Percentiles rank a stretch among this genome's conserved stretches.
Conservation (phyloP, 1,140 invertebrate species). For the Hycleus phaleratus region DNA sequence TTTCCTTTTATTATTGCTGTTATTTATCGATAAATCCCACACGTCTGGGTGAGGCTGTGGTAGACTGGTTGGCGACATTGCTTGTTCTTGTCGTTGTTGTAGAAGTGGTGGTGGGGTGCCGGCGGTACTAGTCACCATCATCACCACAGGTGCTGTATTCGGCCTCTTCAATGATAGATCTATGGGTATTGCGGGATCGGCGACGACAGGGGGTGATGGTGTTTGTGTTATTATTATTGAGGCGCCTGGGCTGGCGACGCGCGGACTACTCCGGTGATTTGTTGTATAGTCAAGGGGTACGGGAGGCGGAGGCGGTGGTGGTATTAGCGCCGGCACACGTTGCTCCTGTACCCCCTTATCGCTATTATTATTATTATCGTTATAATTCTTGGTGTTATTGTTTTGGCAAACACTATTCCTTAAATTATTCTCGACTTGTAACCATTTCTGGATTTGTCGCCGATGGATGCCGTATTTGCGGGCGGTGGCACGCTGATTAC, state of each 20-base stretch:
- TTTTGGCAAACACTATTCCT: slow-evolving; percentile 55
- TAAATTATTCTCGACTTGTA: slow-evolving; percentile 70
- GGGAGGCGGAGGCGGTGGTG: slow-evolving; percentile 30
- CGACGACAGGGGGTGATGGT: slow-evolving; percentile 13
- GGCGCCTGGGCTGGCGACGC: slow-evolving; percentile 11
- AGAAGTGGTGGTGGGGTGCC: slow-evolving; percentile 34
- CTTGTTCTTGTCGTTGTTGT: slow-evolving; percentile 34
- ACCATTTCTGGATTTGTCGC: slow-evolving; percentile 81
- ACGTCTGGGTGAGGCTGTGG: slow-evolving; percentile 38
- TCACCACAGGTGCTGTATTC: slow-evolving; percentile 23
- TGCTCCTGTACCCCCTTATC: neutral
- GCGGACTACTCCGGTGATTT: slow-evolving; percentile 20
- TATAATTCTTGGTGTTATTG: neutral
- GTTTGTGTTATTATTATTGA: neutral
- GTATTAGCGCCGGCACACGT: neutral
- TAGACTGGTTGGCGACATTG: slow-evolving; percentile 44
- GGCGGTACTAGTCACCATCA: slow-evolving; percentile 35
- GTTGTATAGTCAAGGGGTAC: slow-evolving; percentile 33
- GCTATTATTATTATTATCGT: neutral
- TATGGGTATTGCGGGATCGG: slow-evolving; percentile 36
- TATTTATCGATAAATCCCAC: slow-evolving; percentile 46
- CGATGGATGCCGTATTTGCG: slow-evolving; percentile 80
- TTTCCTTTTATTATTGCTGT: slow-evolving; percentile 21
- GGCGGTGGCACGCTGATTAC: slow-evolving; percentile 77
- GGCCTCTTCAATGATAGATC: slow-evolving; percentile 40